These are phyloP conservation scores for Apis dorsata DNA, from an alignment of 1,140 invertebrate species.

Conservation along the genomic window DNA sequence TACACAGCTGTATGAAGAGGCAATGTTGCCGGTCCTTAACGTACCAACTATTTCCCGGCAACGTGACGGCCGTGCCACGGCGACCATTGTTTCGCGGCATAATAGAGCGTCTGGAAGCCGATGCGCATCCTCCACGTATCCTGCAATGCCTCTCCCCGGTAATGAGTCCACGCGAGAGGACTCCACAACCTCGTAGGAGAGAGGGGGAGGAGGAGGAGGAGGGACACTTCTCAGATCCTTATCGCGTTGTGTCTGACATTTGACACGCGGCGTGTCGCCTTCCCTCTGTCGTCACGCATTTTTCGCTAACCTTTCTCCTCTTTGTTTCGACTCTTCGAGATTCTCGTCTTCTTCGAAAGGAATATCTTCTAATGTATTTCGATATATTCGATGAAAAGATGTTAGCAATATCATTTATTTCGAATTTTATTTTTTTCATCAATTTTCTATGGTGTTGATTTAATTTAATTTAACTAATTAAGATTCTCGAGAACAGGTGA, in stretches of 20 bases:
- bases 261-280: slow-evolving; percentile 36
- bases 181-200: slow-evolving; percentile 21
- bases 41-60: slow-evolving; percentile 37
- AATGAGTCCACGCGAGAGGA: slow-evolving; percentile 44
- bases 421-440: too few species aligned
- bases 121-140: slow-evolving; percentile 36
- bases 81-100: slow-evolving; percentile 42
- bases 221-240: slow-evolving; percentile 44
- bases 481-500: too few species aligned
- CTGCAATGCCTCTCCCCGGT: slow-evolving; percentile 4
- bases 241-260: slow-evolving; percentile 53
- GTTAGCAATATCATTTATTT: too few species aligned
- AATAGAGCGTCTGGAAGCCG: slow-evolving; percentile 35
- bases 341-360: too few species aligned
- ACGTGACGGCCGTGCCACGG: slow-evolving; percentile 21
- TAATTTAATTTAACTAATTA: too few species aligned
- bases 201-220: too few species aligned
- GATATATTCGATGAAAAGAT: too few species aligned
- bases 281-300: slow-evolving; percentile 1
- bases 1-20: slow-evolving; percentile 34
- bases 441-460: too few species aligned
- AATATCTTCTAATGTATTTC: too few species aligned
- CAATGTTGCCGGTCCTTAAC: slow-evolving; percentile 31
- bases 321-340: not conserved
- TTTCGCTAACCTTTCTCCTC: not conserved